These are phyloP conservation scores for Neodiprion lecontei DNA, from an alignment of 1,140 invertebrate genomes.

Conservation along the genomic window DNA sequence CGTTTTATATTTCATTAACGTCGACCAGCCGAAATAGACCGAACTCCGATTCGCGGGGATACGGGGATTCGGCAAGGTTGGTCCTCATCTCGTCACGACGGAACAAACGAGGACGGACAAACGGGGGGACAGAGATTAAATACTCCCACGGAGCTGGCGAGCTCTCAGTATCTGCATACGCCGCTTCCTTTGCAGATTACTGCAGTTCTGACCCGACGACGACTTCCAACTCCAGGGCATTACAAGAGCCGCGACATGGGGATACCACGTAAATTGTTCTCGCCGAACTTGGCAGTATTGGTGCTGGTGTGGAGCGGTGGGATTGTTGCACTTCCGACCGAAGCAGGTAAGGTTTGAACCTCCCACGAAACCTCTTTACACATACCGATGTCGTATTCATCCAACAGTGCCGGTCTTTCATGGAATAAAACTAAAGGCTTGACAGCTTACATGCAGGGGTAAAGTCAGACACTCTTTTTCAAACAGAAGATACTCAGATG, in stretches of 20 bases:
- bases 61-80: neutral
- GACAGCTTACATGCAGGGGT: no score
- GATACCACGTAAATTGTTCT: neutral
- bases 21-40: neutral
- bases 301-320: neutral
- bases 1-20: slow-evolving; percentile 8
- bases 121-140: neutral
- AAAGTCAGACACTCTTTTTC: no score
- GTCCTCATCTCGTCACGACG: neutral
- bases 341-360: no score
- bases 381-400: no score
- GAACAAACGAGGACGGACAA: neutral
- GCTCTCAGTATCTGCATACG: neutral
- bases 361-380: no score
- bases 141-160: neutral
- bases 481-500: no score
- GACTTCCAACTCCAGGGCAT: neutral
- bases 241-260: neutral
- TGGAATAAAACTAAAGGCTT: no score
- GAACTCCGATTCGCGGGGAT: neutral
- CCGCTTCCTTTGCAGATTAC: neutral
- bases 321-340: neutral
- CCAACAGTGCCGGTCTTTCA: no score
- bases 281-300: neutral
- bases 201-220: neutral